These are phyloP conservation scores for Neuroscelio doddi DNA, from an alignment of 2,888 invertebrate species.

Conservation along the genomic window DNA sequence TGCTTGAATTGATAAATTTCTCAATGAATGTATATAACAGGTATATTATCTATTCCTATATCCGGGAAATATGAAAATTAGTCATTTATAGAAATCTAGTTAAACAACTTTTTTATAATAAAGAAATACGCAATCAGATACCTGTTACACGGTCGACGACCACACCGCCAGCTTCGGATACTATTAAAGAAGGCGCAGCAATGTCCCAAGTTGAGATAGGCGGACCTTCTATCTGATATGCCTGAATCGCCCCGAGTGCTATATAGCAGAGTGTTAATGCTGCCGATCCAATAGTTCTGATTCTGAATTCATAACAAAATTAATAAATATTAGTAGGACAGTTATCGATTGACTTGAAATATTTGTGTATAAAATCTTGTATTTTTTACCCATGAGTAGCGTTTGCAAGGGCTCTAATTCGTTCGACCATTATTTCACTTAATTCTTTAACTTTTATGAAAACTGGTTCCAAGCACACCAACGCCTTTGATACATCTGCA, in stretches of 20 bases:
- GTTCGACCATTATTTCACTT: constrained; percentile 60
- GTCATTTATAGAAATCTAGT: too few relatives aligned
- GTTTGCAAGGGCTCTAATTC: constrained; percentile 56
- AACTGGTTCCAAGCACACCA: constrained; percentile 65
- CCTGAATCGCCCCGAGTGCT: constrained; percentile 81
- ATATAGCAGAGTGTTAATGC: constrained; percentile 83
- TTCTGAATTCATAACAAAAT: constrained; percentile 60
- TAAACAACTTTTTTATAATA: too few relatives aligned
- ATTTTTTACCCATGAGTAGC: constrained; percentile 65
- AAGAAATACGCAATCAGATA: constrained; percentile 24
- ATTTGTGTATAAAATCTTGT: too few relatives aligned
- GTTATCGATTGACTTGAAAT: too few relatives aligned
- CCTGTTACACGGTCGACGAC: constrained; percentile 75
- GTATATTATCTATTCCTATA: too few relatives aligned
- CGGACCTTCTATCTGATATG: constrained; percentile 79
- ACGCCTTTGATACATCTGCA: constrained; percentile 63
- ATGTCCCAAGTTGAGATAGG: constrained; percentile 88
- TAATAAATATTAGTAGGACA: constrained; percentile 53
- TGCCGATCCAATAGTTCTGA: constrained; percentile 83
- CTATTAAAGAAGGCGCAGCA: constrained; percentile 82
- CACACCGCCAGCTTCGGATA: constrained; percentile 84
- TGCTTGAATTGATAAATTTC: too few relatives aligned
- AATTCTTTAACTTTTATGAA: constrained; percentile 63
- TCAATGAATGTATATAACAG: too few relatives aligned
- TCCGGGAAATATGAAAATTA: background rate